Percentiles rank a stretch among this genome's conserved stretches.
phyloP scores from a whole-genome alignment of 2,888 invertebrate genomes.

The Zele albiditarsus region DNA sequence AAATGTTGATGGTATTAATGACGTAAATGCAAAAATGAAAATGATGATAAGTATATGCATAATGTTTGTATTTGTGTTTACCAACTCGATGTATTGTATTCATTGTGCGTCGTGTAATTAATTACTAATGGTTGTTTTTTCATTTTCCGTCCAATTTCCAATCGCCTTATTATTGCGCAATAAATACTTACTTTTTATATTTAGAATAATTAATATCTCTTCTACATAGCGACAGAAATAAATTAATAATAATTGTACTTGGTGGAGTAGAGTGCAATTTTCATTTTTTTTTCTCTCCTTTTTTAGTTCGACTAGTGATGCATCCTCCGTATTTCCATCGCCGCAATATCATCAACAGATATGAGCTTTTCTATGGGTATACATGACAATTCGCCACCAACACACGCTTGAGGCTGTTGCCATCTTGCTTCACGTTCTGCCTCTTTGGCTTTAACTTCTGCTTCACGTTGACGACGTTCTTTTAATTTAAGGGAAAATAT shows the following conservation, averaged over 20 bases:
- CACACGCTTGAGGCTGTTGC: slow-evolving; percentile 77
- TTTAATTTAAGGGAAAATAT: slow-evolving; percentile 88
- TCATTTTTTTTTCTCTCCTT: neutral
- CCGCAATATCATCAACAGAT: slow-evolving; percentile 74
- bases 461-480: slow-evolving; percentile 85
- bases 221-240: slow-evolving; percentile 35
- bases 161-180: neutral
- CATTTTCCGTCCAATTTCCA: slow-evolving; percentile 29
- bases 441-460: slow-evolving; percentile 80
- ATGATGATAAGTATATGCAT: neutral
- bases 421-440: slow-evolving; percentile 77
- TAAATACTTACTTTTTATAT: neutral
- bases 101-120: slow-evolving; percentile 37
- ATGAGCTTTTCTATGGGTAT: slow-evolving; percentile 87
- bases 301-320: slow-evolving; percentile 56
- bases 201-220: neutral
- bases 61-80: slow-evolving; percentile 8
- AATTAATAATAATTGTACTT: slow-evolving; percentile 30
- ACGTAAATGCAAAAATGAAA: neutral
- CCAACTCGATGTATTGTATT: slow-evolving; percentile 39
- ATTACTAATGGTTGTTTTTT: neutral
- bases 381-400: slow-evolving; percentile 88
- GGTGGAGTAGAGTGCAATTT: neutral
- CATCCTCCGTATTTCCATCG: slow-evolving; percentile 68
- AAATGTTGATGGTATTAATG: neutral